Evolutionary conservation across 2,888 invertebrate genomes (phyloP), one percentile per base, ranked within the genome.

Genomic region (Carabus problematicus): DNA sequence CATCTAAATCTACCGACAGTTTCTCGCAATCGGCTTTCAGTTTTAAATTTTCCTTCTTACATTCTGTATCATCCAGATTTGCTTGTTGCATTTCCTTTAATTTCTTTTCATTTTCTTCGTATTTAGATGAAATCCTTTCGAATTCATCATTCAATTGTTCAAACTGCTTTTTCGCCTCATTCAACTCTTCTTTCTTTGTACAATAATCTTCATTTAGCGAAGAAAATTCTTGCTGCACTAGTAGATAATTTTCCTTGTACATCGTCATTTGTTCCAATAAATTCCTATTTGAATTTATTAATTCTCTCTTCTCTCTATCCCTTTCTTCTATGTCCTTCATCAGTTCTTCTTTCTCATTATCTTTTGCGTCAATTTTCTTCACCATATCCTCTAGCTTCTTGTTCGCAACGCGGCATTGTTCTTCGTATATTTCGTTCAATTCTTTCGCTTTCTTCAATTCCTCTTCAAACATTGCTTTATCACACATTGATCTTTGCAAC

Each of bases 261-360:
- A 19, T 52, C 14, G 18, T 16, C 52, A 52, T 18, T 52, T 52
- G 18, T 16, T 52, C 18, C 9, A 18, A 6, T 52, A 52, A 8
- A 52, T 52, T 18, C 52, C 6, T 52, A 52, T 52, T 52, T 52
- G 52, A 9, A 18, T 52, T 52, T 18, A 16, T 7, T 19, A 52
- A 12, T 52, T 52, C 52, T 1, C 9, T 16, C 6, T 52, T 52
- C 11, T 52, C 52, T 19, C 11, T 9, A 1, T 52, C 52, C 19
- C 16, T n/a, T 8, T 11, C 52, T 14, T 52, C n/a, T 52, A 52
- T 18, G 2, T 14, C 14, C 16, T 52, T 11, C 16, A 18, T 3
- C 11, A 52, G 8, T 12, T 16, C 19, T 52, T 52, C 1, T 18
- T 18, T 12, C 9, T 52, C 8, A 1, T 9, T 18, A 4, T 52